Conservation (phyloP, 2,113 vertebrate species). For the Lepus timidus region DNA sequence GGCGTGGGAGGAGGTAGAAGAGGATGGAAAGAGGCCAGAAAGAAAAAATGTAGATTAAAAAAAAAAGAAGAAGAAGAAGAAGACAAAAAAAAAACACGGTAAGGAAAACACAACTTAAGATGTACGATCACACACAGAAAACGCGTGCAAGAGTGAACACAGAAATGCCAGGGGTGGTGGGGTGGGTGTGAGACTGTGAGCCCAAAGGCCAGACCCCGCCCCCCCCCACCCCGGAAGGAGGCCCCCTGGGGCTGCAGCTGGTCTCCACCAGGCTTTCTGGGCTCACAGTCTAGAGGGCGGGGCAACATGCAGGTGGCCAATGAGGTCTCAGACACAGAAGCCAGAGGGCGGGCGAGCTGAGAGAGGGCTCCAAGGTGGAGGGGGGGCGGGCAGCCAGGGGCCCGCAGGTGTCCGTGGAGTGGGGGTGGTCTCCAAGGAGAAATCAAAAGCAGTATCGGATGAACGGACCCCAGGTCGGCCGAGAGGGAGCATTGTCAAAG, state of each 20-base stretch:
- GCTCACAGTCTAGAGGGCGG: conserved; percentile 47
- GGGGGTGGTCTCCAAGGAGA: too few species aligned
- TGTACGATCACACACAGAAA: conserved; percentile 62
- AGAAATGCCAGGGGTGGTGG: not conserved
- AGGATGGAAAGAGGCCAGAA: conserved; percentile 71
- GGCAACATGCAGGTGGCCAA: not conserved
- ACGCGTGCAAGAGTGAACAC: conserved; percentile 61
- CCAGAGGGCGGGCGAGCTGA: not conserved
- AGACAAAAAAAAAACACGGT: conserved; percentile 58
- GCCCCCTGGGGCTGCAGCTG: too few species aligned
- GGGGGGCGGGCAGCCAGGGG: not conserved
- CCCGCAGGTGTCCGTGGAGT: not conserved
- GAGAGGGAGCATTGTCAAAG: not conserved
- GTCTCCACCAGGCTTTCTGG: not conserved
- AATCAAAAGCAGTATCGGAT: too few species aligned
- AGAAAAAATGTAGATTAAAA: conserved; percentile 76
- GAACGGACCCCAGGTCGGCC: too few species aligned
- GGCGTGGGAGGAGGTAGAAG: not conserved
- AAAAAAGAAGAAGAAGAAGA: conserved; percentile 56
- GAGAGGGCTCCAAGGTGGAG: not conserved
- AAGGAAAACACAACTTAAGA: conserved; percentile 78
- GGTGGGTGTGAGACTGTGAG: conserved; percentile 5
- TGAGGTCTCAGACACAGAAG: not conserved
- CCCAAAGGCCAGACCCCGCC: not conserved
- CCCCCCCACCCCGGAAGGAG: not conserved